Base-by-base conservation (phyloP, 2,797 vertebrate genomes). In the Melanotaenia pygmaea region DNA sequence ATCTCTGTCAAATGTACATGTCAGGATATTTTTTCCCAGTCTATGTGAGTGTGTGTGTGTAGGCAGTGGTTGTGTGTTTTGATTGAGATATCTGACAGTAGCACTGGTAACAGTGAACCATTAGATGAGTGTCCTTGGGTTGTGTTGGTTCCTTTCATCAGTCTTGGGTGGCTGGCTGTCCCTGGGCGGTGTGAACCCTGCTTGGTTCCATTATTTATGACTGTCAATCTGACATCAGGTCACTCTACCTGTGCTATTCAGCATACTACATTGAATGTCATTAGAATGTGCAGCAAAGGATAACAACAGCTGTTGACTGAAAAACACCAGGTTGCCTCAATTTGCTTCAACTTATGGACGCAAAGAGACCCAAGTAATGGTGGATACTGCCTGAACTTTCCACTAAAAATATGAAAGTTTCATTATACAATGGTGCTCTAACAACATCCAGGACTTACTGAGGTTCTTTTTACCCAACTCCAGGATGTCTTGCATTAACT, bases 51-150 rank as follows among this genome's bases (percentile, higher is more conserved):
- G 47, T 74, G 38, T 61, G 62, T 67, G 64, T 53, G 82, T 70
- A 60, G n/a, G 72, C 0, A 64, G 53, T 16, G 58, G 70, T 28
- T 82, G 69, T 65, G 66, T 10, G 32, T 34, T 86, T 77, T 92
- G 92, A 93, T 91, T 91, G 92, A 93, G 87, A 92, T 83, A 72
- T 86, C 87, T 74, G 74, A 86, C 84, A 75, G 86, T 30, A 74
- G 76, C 80, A 70, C 77, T 83, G 81, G 87, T 86, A 91, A 89
- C n/a, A 47, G 72, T 66, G 50, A 68, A 69, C 86, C 79, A 88
- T 92, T 88, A 86, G 86, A 85, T 86, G 88, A 84, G 86, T 90
- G 91, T 92, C 93, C 92, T 92, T 92, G 91, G 84, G 87, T 79
- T 86, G 60, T 58, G 40, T 63, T 64, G 70, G 72, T 77, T 79